A percentile compares a stretch with the other conserved stretches of the same genome.
Conservation (phyloP, 92 coral and sea anemone species). For the Meandrina meandrites region DNA sequence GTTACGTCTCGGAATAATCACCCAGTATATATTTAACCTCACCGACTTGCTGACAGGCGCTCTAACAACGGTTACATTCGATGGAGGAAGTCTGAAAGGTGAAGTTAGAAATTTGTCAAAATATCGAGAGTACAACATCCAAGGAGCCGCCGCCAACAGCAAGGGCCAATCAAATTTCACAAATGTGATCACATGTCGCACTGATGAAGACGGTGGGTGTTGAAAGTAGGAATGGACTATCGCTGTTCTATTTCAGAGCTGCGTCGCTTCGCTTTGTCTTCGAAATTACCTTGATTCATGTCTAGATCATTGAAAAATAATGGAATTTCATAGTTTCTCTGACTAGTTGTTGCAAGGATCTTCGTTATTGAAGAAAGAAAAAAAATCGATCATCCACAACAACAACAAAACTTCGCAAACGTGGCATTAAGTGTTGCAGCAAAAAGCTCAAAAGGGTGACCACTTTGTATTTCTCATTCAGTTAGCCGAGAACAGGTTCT, state of each 20-base stretch:
- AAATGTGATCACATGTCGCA: constrained; percentile 32
- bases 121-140: constrained; percentile 48
- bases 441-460: no score
- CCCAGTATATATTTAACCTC: constrained; percentile 24
- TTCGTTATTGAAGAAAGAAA: no score
- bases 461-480: no score
- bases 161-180: constrained; percentile 66
- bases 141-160: constrained; percentile 62
- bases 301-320: no score
- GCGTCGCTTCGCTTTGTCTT: neutral
- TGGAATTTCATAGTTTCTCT: no score
- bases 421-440: no score
- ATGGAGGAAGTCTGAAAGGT: constrained; percentile 33
- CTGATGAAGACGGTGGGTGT: constrained; percentile 65
- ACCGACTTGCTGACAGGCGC: constrained; percentile 15
- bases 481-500: no score
- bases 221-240: no score
- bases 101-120: constrained; percentile 49
- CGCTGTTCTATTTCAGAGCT: neutral
- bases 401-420: no score
- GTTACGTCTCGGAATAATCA: constrained; percentile 28
- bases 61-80: constrained; percentile 12
- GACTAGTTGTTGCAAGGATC: no score
- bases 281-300: neutral
- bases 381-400: no score